Evolutionary conservation across 2,113 vertebrate genomes (phyloP).

Genomic region (Campylomormyrus tamandua): DNA sequence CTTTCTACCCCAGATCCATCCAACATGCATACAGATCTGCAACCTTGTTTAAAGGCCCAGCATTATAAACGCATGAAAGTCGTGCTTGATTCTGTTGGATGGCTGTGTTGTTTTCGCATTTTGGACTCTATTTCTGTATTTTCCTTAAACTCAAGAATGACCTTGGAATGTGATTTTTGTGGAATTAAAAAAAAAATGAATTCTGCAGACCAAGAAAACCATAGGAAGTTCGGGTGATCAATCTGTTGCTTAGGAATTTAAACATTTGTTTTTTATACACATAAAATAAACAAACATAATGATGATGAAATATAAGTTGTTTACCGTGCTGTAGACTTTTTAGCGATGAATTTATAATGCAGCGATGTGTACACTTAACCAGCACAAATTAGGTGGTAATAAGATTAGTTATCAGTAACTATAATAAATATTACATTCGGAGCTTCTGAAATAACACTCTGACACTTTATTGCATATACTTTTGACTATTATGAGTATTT

Average conservation of each 20-base stretch:
- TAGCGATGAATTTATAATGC: neutral
- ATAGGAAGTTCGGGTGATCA: neutral
- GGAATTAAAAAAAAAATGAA: neutral
- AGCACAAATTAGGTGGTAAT: neutral
- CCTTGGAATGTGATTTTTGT: neutral
- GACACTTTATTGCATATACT: neutral
- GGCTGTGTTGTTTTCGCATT: neutral
- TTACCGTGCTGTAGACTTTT: neutral
- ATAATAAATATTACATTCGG: neutral
- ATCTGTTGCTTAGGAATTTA: neutral
- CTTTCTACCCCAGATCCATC: neutral
- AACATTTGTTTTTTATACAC: neutral
- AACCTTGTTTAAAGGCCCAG: neutral
- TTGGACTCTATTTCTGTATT: neutral
- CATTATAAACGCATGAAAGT: neutral
- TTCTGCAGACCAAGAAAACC: neutral
- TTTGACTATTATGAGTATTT: neutral
- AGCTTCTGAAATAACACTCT: neutral
- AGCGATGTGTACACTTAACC: neutral
- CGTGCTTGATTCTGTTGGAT: neutral
- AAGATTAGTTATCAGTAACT: neutral
- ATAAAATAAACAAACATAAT: neutral
- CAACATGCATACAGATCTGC: slow-evolving; percentile 40
- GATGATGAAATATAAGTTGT: neutral
- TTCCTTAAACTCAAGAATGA: neutral